Base-by-base conservation (phyloP, 2,113 vertebrate species). In the Chamaea fasciata region DNA sequence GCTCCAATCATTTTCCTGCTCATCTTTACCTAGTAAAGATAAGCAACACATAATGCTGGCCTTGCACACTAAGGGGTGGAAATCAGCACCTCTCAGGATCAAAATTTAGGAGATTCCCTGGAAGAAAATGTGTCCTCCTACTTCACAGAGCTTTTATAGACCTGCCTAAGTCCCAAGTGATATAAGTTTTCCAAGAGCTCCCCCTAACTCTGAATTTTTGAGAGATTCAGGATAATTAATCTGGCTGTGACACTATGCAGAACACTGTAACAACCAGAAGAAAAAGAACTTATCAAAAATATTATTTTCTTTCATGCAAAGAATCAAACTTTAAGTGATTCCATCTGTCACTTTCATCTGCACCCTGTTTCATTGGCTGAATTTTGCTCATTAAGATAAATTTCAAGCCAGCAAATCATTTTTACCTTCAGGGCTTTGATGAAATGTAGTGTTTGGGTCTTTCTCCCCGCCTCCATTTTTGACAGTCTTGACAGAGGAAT, bases 361-460 rank as follows among this genome's bases (percentile, higher is more conserved):
- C 83, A 96, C 71, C 78, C 67, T 89, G 95, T 95, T 97, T 94
- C 95, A 96, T 92, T 97, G 97, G 95, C 96, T 97, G 95, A 93
- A 86, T 97, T 97, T 97, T 97, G 87, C 94, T 98, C 97, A 97
- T 98, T 98, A 98, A 97, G 96, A 97, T 94, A 95, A 97, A 97
- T 97, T 97, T 95, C 69, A 85, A 97, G 87, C 57, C 47, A 96
- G 60, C 85, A 69, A 95, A 97, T 96, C 50, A 95, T 97, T 97
- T 97, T 95, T 97, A 97, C 96, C 96, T 96, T 97, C 97, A 85
- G 89, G 96, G 93, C 89, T 96, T 91, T 94, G 87, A 67, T 94
- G 79, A 97, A 96, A 94, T 91, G 44, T 30, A 75, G 21, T 82
- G 49, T 77, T 86, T 83, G 87, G 79, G 65, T 87, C 93, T 91